A percentile compares a stretch with the other conserved stretches of the same genome.
phyloP scores from a whole-genome alignment of 2,113 vertebrate genomes.

The Caretta caretta region DNA sequence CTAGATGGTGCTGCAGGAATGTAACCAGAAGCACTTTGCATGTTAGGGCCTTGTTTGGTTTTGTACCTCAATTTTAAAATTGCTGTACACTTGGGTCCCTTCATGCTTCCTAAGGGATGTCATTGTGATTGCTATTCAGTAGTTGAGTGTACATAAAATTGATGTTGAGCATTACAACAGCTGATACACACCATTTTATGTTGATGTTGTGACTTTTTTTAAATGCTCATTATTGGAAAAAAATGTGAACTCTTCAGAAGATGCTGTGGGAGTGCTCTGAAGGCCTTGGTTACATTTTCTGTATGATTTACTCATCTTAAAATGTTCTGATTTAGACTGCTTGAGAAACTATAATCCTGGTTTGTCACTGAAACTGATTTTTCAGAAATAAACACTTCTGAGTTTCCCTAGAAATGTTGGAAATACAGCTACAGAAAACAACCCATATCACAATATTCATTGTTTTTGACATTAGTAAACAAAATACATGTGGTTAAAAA shows the following conservation, averaged over 20 bases:
- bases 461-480: not conserved
- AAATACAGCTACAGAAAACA: not conserved
- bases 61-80: constrained; percentile 71
- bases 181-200: constrained; percentile 71
- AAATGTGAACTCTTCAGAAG: constrained; percentile 62
- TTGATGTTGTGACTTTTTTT: constrained; percentile 69
- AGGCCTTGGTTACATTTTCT: constrained; percentile 48
- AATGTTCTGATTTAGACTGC: constrained; percentile 44
- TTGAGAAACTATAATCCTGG: constrained; percentile 47
- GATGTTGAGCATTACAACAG: constrained; percentile 76
- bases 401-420: not conserved
- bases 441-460: not conserved
- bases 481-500: not conserved
- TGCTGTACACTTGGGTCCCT: constrained; percentile 66
- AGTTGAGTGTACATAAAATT: constrained; percentile 75
- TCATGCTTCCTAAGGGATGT: constrained; percentile 78
- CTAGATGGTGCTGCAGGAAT: constrained; percentile 80
- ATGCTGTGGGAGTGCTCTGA: constrained; percentile 38
- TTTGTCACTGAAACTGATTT: constrained; percentile 33
- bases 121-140: constrained; percentile 78
- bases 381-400: constrained; percentile 15
- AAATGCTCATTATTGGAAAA: constrained; percentile 57
- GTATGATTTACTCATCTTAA: constrained; percentile 58
- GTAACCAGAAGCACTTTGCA: constrained; percentile 21
- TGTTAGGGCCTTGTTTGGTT: constrained; percentile 67